phyloP scores from a whole-genome alignment of 2,888 invertebrate genomes.

The Drosophila quinaria region DNA sequence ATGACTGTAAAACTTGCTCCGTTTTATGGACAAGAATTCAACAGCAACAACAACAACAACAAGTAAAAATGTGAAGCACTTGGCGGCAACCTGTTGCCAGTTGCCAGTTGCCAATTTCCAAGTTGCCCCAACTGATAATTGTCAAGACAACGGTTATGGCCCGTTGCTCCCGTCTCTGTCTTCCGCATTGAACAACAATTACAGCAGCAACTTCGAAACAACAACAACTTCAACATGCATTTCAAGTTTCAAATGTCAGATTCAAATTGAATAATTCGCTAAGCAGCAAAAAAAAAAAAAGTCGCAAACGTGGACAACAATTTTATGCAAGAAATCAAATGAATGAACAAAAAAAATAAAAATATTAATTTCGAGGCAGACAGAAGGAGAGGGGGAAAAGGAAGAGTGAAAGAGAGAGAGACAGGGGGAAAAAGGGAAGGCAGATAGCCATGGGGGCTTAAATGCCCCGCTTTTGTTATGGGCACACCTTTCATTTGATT shows the following conservation, averaged over 20 bases:
- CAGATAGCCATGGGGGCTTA: constrained; percentile 35
- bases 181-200: constrained; percentile 83
- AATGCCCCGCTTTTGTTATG: constrained; percentile 53
- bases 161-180: constrained; percentile 33
- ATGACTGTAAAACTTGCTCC: constrained; percentile 72
- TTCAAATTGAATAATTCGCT: constrained; percentile 57
- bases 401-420: background rate
- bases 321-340: constrained; percentile 15
- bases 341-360: constrained; percentile 1
- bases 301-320: constrained; percentile 9
- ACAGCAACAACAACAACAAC: constrained; percentile 29
- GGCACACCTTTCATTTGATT: constrained; percentile 48
- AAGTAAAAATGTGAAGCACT: constrained; percentile 70
- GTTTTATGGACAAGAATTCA: constrained; percentile 68
- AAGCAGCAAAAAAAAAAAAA: constrained; percentile 24
- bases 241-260: constrained; percentile 78
- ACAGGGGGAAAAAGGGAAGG: background rate
- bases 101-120: constrained; percentile 55
- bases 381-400: background rate
- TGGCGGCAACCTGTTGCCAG: constrained; percentile 62
- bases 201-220: constrained; percentile 38
- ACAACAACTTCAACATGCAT: constrained; percentile 51
- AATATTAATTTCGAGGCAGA: constrained; percentile 20
- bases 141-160: constrained; percentile 67
- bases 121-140: constrained; percentile 67